A percentile compares a stretch with the other conserved stretches of the same genome.
These are phyloP conservation scores for Falco punctatus DNA, from an alignment of 2,113 vertebrate species.

Conservation along the genomic window DNA sequence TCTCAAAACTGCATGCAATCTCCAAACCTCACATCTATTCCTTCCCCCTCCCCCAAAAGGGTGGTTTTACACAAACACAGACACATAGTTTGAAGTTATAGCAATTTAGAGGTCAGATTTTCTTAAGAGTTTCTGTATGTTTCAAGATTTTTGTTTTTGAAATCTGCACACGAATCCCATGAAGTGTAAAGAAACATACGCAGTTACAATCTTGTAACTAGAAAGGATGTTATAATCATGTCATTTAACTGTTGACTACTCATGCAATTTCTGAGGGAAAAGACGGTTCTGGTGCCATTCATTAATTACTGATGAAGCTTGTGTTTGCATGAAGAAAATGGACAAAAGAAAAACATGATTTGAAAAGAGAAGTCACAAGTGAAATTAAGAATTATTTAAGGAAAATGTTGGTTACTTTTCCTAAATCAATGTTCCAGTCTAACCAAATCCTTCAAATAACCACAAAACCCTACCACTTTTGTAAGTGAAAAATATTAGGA, in stretches of 20 bases:
- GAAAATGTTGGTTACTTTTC: neutral
- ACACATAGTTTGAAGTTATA: neutral
- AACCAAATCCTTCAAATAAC: neutral
- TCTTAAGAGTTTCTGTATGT: neutral
- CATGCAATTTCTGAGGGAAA: neutral
- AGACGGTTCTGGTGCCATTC: neutral
- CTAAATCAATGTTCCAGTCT: neutral
- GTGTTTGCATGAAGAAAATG: neutral
- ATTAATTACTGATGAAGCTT: neutral
- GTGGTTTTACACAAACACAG: neutral
- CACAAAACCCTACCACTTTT: neutral
- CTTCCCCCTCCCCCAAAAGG: neutral
- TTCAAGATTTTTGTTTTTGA: neutral
- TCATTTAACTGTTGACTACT: conserved; percentile 11
- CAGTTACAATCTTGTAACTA: neutral
- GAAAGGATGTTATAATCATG: neutral
- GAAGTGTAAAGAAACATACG: neutral
- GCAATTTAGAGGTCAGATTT: neutral
- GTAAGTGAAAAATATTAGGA: neutral
- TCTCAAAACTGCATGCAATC: neutral
- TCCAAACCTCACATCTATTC: neutral
- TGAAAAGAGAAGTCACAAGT: neutral
- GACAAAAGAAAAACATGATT: neutral
- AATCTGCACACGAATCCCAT: neutral
- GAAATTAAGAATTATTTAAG: neutral